Conservation (phyloP, 2,797 vertebrate genomes). For the Orestias chungarensis region DNA sequence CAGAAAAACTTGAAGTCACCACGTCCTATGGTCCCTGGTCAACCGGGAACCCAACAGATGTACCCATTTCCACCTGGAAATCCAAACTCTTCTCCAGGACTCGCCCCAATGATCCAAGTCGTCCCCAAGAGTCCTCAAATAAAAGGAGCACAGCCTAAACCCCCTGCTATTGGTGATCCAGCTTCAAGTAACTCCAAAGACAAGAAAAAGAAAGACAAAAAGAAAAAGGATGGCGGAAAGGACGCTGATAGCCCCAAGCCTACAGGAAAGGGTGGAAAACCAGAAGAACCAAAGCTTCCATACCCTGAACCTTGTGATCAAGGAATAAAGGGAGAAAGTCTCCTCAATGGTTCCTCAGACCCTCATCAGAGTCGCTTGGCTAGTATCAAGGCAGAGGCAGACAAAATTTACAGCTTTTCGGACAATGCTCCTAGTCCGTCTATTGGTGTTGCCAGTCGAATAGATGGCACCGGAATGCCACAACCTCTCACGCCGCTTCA, state of each 20-base stretch:
- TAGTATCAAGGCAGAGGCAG: slow-evolving; percentile 97
- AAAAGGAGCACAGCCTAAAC: slow-evolving; percentile 92
- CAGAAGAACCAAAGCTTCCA: slow-evolving; percentile 90
- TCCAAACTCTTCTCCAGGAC: slow-evolving; percentile 84
- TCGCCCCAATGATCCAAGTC: slow-evolving; percentile 89
- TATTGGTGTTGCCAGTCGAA: slow-evolving; percentile 90
- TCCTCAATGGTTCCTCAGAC: slow-evolving; percentile 92
- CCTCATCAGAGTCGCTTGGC: slow-evolving; percentile 95
- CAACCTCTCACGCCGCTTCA: slow-evolving; percentile 93
- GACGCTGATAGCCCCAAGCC: slow-evolving; percentile 90
- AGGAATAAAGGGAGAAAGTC: slow-evolving; percentile 84
- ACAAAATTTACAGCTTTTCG: slow-evolving; percentile 98
- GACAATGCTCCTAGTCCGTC: slow-evolving; percentile 98
- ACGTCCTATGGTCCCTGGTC: slow-evolving; percentile 86
- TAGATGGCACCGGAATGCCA: slow-evolving; percentile 86
- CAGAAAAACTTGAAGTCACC: slow-evolving; percentile 94
- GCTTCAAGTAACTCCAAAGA: slow-evolving; percentile 89
- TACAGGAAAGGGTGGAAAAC: slow-evolving; percentile 86
- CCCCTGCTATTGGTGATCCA: slow-evolving; percentile 88
- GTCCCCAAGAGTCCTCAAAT: slow-evolving; percentile 93
- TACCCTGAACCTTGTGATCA: slow-evolving; percentile 86
- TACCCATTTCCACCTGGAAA: slow-evolving; percentile 91
- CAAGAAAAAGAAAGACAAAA: slow-evolving; percentile 98
- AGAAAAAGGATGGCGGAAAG: slow-evolving; percentile 90
- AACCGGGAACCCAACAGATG: slow-evolving; percentile 88